Evolutionary conservation across 2,797 vertebrate species (phyloP), one percentile per base, ranked within the genome.

Genomic region (Ciconia nigra): DNA sequence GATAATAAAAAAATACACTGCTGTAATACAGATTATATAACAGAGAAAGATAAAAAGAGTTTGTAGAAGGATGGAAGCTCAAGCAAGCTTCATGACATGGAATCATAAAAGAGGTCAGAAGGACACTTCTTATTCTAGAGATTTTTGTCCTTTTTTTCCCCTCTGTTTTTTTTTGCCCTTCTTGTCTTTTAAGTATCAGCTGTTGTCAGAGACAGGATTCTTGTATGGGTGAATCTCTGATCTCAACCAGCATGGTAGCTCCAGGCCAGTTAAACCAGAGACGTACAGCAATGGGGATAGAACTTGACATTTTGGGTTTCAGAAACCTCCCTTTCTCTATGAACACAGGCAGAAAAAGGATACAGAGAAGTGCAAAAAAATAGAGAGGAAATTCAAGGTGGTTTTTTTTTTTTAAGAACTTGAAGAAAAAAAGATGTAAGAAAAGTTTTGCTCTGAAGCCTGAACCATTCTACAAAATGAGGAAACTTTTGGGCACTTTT

Each of bases 31-130:
- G 70, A 69, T 76, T 90, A 72, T 79, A 41, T 70, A 93, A 91
- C 24, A 61, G 85, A 61, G 37, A n/a, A 87, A 83, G 84, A 76
- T 65, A 37, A 77, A 92, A 93, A 26, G 37, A 33, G 65, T 69
- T 78, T 81, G 71, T 59, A 66, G 83, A 71, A 86, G 57, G 10
- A 37, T 92, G 39, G 44, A 80, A 92, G 58, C 63, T 90, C 41
- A 37, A 58, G 44, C 71, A 37, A 58, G 44, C 71, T 83, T 95
- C 71, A 17, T 83, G 69, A 55, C 54, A 84, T 52, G 51, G 65
- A 95, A 51, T 89, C 41, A 22, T 73, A 91, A 90, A 94, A 47
- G 55, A 89, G 93, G 74, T 96, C 83, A 92, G 87, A 94, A 95
- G 90, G 71, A 92, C 78, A 67, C 9, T 87, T 89, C 66, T 78